These are phyloP conservation scores for Drosophila antonietae DNA, from an alignment of 2,888 invertebrate species.

Conservation along the genomic window DNA sequence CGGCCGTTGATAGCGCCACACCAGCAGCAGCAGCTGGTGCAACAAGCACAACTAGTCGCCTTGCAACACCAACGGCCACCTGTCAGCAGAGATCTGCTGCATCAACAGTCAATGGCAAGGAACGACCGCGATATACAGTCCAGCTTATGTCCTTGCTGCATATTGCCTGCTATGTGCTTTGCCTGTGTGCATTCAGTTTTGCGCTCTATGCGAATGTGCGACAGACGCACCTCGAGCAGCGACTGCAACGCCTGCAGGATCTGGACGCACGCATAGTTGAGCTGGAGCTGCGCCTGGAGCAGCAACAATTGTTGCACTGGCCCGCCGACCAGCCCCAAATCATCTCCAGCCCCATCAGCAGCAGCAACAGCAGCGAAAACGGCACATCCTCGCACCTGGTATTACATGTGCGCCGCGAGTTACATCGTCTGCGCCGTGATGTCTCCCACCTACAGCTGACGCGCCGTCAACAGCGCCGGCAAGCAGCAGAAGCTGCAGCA, in stretches of 20 bases:
- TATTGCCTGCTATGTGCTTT: slow-evolving; percentile 83
- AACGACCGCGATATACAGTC: slow-evolving; percentile 56
- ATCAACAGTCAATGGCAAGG: slow-evolving; percentile 50
- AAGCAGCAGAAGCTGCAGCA: slow-evolving; percentile 65
- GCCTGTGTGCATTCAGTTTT: slow-evolving; percentile 83
- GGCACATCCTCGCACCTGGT: slow-evolving; percentile 64
- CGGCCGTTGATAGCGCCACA: slow-evolving; percentile 24
- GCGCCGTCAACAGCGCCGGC: slow-evolving; percentile 83
- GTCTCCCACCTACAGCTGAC: slow-evolving; percentile 84
- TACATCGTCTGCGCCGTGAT: slow-evolving; percentile 84
- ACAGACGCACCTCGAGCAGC: slow-evolving; percentile 83
- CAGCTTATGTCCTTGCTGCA: slow-evolving; percentile 81
- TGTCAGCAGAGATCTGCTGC: slow-evolving; percentile 48
- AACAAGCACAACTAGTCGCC: slow-evolving; percentile 51
- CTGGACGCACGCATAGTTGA: slow-evolving; percentile 83
- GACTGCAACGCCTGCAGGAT: slow-evolving; percentile 81
- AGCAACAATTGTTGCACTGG: slow-evolving; percentile 73
- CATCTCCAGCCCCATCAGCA: slow-evolving; percentile 45
- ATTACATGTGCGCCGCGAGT: slow-evolving; percentile 82
- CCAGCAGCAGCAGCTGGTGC: slow-evolving; percentile 39
- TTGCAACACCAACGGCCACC: slow-evolving; percentile 32
- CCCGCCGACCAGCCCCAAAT: slow-evolving; percentile 65
- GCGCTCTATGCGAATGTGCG: slow-evolving; percentile 83
- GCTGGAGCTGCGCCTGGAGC: slow-evolving; percentile 81
- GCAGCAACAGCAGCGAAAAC: slow-evolving; percentile 31